A percentile compares a stretch with the other conserved stretches of the same genome.
These are phyloP conservation scores for Ormyrus pomaceus DNA, from an alignment of 2,888 invertebrate species.

Conservation along the genomic window DNA sequence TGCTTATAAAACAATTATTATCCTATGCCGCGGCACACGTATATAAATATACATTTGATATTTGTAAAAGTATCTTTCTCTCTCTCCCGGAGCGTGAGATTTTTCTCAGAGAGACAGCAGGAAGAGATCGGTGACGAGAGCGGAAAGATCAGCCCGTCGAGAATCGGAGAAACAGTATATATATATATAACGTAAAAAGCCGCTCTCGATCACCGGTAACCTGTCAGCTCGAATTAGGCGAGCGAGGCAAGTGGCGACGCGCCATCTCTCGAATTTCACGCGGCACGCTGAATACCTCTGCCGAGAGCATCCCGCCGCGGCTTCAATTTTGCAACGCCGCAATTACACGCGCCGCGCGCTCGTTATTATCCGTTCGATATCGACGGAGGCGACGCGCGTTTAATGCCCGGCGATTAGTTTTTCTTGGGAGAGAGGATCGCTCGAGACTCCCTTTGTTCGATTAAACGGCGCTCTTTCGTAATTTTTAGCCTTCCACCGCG, in stretches of 20 bases:
- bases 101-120: conserved; percentile 19
- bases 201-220: conserved; percentile 11
- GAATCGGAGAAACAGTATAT: neutral
- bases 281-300: conserved; percentile 18
- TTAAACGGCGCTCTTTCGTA: conserved; percentile 40
- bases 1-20: too few relatives aligned
- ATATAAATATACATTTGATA: neutral
- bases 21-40: neutral
- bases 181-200: conserved; percentile 9
- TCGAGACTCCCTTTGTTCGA: conserved; percentile 33
- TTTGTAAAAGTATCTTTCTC: too few relatives aligned
- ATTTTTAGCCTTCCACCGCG: conserved; percentile 12
- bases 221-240: conserved; percentile 43
- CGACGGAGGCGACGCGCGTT: conserved; percentile 22
- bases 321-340: conserved; percentile 26
- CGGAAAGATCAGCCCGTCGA: too few relatives aligned
- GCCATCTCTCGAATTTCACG: conserved; percentile 45
- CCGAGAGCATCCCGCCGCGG: neutral
- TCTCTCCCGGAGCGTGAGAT: conserved; percentile 18
- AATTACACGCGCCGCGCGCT: conserved; percentile 13
- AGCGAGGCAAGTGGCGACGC: neutral
- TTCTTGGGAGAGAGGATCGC: conserved; percentile 37
- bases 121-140: neutral
- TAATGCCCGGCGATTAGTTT: conserved; percentile 46
- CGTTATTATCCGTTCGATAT: conserved; percentile 23